Evolutionary conservation across 2,113 vertebrate species (phyloP), one percentile per base, ranked within the genome.

Genomic region (Paramisgurnus dabryanus): DNA sequence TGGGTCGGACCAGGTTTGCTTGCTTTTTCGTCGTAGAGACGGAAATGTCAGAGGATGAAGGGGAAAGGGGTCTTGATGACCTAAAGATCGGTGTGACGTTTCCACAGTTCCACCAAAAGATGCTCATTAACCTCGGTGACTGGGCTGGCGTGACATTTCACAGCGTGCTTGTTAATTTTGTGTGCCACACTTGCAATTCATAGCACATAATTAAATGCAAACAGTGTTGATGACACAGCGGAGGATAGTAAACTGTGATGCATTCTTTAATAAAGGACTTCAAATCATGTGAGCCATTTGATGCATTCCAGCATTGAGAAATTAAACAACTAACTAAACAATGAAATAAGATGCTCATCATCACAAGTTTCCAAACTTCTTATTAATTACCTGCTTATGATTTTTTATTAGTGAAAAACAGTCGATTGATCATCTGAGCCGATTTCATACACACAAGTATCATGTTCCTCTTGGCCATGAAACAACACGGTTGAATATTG

Each of bases 281-380:
- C 17, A 45, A 74, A 61, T 61, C 57, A 61, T 47, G 6, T 61
- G 40, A 57, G 69, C 17, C 69, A 41, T 72, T 34, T 72, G 34
- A 13, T 57, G 50, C 17, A 10, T 57, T 41, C 34, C 69, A 72
- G 49, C 39, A 27, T 68, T 10, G 8, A 5, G 5, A 4, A 45
- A 5, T 5, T 5, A 22, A 22, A 22, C 22, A 22, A 22, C 22
- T 22, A 22, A 22, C 22, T 22, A 22, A 22, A 22, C 43, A 5
- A 45, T 4, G 50, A 58, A 41, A 74, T 47, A 76, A 76, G 73
- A 76, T 76, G 60, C 60, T 76, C 47, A 76, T 76, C 27, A 41
- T 2, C 43, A 6, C 22, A 91, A 90, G 89, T 91, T 79, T 88
- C 87, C 57, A 50, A 87, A 79, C 85, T 86, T 91, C 79, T 87